phyloP scores from a whole-genome alignment of 2,888 invertebrate species.

The Cantharis rustica region DNA sequence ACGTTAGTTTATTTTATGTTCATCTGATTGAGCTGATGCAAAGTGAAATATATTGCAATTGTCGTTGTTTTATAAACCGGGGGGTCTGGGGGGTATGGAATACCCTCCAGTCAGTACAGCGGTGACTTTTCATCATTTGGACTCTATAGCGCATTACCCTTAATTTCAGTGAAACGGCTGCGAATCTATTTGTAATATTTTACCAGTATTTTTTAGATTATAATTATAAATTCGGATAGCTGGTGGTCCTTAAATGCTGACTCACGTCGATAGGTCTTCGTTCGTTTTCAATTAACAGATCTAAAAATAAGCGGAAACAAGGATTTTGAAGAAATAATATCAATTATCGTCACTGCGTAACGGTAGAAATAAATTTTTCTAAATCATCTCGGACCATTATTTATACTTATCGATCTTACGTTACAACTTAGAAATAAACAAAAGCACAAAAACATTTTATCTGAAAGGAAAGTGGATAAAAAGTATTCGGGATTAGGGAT shows the following conservation, averaged over 20 bases:
- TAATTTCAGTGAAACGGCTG: no score
- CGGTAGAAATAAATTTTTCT: not conserved
- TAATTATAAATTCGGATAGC: no score
- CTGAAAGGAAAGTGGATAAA: slow-evolving; percentile 43
- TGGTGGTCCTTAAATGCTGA: not conserved
- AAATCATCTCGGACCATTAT: not conserved
- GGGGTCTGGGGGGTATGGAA: no score
- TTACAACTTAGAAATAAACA: slow-evolving; percentile 17
- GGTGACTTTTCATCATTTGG: no score
- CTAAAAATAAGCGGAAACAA: not conserved
- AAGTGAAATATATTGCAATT: no score
- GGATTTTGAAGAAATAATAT: not conserved
- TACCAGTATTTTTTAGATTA: no score
- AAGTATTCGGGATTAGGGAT: slow-evolving; percentile 43
- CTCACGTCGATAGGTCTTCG: not conserved
- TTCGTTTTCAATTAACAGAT: not conserved
- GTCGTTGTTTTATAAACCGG: no score
- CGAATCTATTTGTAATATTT: no score
- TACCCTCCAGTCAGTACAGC: no score
- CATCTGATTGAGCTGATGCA: no score
- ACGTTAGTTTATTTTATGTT: no score
- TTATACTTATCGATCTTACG: slow-evolving; percentile 8
- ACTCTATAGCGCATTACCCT: no score
- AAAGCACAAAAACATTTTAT: slow-evolving; percentile 37
- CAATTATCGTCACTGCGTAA: not conserved